A percentile compares a stretch with the other conserved stretches of the same genome.
These are phyloP conservation scores for Drosophila parthenogenetica DNA, from an alignment of 2,888 invertebrate genomes.

Conservation along the genomic window DNA sequence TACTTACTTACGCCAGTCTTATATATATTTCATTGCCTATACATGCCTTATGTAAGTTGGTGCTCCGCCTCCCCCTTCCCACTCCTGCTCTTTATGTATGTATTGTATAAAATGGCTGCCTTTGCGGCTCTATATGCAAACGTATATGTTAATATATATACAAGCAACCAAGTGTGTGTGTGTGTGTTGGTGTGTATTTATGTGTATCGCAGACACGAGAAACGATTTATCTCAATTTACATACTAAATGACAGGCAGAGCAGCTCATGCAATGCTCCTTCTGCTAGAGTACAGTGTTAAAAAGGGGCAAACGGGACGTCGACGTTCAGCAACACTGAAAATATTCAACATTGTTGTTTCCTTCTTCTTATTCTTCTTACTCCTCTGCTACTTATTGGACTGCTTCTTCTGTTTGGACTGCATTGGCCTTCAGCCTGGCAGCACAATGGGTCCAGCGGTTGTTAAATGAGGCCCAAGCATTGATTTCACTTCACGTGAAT, in stretches of 20 bases:
- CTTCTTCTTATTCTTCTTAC: neutral
- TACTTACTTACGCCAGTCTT: slow-evolving; percentile 66
- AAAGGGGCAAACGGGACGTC: neutral
- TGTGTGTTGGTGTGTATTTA: slow-evolving; percentile 29
- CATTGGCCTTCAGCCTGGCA: slow-evolving; percentile 23
- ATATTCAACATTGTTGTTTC: slow-evolving; percentile 30
- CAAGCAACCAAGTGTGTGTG: slow-evolving; percentile 19
- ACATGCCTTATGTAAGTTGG: slow-evolving; percentile 35
- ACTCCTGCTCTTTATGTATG: neutral
- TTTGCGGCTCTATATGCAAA: slow-evolving; percentile 23
- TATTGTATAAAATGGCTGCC: slow-evolving; percentile 39
- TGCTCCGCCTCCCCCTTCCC: neutral
- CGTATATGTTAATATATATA: slow-evolving; percentile 33
- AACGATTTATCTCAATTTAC: slow-evolving; percentile 80
- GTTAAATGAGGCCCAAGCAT: slow-evolving; percentile 62
- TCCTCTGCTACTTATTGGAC: no score
- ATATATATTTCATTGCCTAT: slow-evolving; percentile 52
- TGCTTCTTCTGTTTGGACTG: slow-evolving; percentile 14
- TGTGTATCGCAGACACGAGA: slow-evolving; percentile 69
- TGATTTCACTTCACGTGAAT: slow-evolving; percentile 72
- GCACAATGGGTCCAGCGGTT: slow-evolving; percentile 53
- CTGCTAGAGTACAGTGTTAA: slow-evolving; percentile 21
- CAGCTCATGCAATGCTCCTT: slow-evolving; percentile 68
- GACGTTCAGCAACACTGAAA: slow-evolving; percentile 45
- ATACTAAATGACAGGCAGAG: slow-evolving; percentile 79